A percentile compares a stretch with the other conserved stretches of the same genome.
Evolutionary conservation across 2,113 vertebrate genomes (phyloP).

Genomic region (Cynocephalus volans): DNA sequence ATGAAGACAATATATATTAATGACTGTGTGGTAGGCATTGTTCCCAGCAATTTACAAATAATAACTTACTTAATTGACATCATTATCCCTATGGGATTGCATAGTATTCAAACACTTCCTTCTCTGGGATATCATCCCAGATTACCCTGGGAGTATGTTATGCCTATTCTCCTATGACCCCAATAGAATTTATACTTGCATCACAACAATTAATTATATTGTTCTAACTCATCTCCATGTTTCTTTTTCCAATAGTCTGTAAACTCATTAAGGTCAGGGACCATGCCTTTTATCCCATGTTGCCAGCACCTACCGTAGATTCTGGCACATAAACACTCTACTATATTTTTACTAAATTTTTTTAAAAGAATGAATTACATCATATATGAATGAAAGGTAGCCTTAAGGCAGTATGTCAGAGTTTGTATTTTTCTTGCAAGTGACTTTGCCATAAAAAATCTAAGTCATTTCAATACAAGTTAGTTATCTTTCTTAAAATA

Average conservation of each 20-base stretch:
- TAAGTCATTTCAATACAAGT: neutral
- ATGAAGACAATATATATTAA: neutral
- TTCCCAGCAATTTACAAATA: neutral
- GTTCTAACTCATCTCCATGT: neutral
- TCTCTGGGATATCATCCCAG: neutral
- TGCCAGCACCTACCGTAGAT: neutral
- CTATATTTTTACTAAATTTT: neutral
- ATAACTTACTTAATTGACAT: neutral
- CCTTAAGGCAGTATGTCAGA: neutral
- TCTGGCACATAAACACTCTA: neutral
- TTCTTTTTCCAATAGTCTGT: neutral
- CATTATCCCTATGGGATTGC: neutral
- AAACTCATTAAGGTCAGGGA: neutral
- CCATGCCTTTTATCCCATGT: neutral
- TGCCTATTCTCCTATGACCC: neutral
- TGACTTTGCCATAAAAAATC: neutral
- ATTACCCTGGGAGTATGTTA: neutral
- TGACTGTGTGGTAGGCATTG: neutral
- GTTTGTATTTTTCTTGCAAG: neutral
- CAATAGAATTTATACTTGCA: neutral
- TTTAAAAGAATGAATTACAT: neutral
- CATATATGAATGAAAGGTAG: neutral
- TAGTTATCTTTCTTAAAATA: neutral
- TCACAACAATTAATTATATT: neutral
- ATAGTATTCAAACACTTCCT: neutral